These are phyloP conservation scores for Romanogobio albipinnatus DNA, from an alignment of 2,113 vertebrate genomes.

Conservation along the genomic window DNA sequence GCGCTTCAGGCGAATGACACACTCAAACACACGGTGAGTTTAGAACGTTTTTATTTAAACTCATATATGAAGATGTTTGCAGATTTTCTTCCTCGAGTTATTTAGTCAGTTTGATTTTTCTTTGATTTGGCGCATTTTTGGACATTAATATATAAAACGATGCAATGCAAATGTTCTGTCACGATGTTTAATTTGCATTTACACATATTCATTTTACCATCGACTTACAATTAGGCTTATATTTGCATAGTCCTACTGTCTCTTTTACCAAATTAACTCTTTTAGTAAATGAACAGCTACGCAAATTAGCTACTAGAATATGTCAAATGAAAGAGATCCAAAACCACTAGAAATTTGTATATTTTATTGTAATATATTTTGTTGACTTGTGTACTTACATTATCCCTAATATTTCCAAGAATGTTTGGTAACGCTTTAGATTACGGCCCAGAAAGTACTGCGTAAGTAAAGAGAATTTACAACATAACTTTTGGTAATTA, in stretches of 20 bases:
- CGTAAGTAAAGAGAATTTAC: too few species aligned
- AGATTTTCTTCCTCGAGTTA: background rate
- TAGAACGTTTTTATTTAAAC: background rate
- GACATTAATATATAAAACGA: background rate
- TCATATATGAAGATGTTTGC: background rate
- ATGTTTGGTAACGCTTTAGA: too few species aligned
- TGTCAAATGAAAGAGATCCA: background rate
- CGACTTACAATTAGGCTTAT: background rate
- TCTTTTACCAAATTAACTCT: background rate
- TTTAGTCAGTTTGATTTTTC: background rate
- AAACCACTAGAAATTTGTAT: too few species aligned
- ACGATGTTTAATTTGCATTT: background rate
- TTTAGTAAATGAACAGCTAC: background rate
- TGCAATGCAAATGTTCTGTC: background rate
- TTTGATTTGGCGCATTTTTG: background rate
- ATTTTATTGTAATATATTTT: too few species aligned
- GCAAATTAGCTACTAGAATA: background rate
- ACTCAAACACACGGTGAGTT: conserved; percentile 24
- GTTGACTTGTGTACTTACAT: too few species aligned
- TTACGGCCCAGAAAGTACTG: too few species aligned
- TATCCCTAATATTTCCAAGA: too few species aligned
- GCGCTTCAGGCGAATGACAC: conserved; percentile 6
- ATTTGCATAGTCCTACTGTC: background rate
- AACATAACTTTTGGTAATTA: too few species aligned
- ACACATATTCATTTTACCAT: background rate